Base-by-base conservation (phyloP, 2,888 invertebrate species). In the Drosophila mimetica region DNA sequence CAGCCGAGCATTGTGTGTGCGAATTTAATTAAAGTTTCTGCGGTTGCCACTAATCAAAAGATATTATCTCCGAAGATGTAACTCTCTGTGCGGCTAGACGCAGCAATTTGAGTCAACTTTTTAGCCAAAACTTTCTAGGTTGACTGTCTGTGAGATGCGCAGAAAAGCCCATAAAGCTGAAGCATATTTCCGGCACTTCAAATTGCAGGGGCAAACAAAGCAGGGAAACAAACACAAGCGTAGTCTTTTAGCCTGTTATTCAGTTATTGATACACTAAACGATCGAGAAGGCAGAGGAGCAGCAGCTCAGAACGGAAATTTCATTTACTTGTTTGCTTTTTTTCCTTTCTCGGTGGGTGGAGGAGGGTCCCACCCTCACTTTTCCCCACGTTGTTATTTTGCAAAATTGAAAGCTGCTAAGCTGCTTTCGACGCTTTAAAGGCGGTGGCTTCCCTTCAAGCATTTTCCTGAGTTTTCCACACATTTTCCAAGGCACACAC, bases 31-130 rank as follows among this genome's bases (percentile, higher is more conserved):
- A 85, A 85, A 85, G 84, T 85, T 86, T 85, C 75, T 83, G 86
- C 86, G 86, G 76, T 74, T 87, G 79, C 83, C 86, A 87, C 88
- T 84, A 87, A 87, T 86, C 84, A 87, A 84, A 87, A 87, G 84
- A 85, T 87, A 86, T 87, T 87, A 84, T 87, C 88, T 87, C 22
- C 54, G 30, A 41, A 11, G 39, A 39, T 22, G 22, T 66, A 28
- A 28, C 39, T 39, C 65, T 54, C 65, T 20, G 41, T 34, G 41
- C 20, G 64, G 50, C 63, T 64, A 64, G 65, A 46, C 51, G 30
- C 37, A 37, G 65, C 51, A 64, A 65, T 64, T 64, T 64, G 36
- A 44, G 16, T 16, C n/a, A 51, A 42, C 34, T 64, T 50, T 57
- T 16, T 32, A 13, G 25, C 39, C 41, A 36, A 4, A 30, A 16